Evolutionary conservation across 2,888 invertebrate species (phyloP).

Genomic region (Camponotus fellah): DNA sequence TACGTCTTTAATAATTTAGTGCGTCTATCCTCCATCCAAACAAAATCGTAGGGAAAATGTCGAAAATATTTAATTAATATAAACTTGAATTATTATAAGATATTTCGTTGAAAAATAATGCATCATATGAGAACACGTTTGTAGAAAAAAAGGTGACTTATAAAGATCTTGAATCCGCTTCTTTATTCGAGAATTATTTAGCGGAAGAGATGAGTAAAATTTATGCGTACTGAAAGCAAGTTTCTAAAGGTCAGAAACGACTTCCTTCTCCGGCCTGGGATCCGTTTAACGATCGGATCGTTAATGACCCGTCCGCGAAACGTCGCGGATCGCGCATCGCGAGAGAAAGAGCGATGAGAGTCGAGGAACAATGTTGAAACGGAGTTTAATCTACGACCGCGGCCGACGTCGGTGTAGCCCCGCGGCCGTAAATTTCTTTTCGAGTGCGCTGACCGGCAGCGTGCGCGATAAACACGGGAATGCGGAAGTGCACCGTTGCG

Average conservation of each 20-base stretch:
- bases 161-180: neutral
- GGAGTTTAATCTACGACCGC: conserved; percentile 60
- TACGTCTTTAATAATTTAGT: conserved; percentile 12
- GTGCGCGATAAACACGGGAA: conserved; percentile 72
- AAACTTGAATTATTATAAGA: neutral
- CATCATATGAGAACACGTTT: neutral
- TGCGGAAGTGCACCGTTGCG: conserved; percentile 71
- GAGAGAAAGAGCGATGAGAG: conserved; percentile 25
- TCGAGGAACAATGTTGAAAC: conserved; percentile 62
- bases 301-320: conserved; percentile 67
- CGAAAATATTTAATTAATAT: neutral
- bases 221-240: conserved; percentile 35
- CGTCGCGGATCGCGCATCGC: conserved; percentile 44
- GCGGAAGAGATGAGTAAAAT: conserved; percentile 40
- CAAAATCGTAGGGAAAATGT: neutral
- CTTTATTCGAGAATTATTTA: neutral
- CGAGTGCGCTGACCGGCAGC: conserved; percentile 69
- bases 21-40: neutral
- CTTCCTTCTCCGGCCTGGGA: conserved; percentile 61
- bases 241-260: conserved; percentile 56
- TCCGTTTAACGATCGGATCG: conserved; percentile 56
- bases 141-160: neutral
- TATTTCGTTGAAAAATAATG: neutral
- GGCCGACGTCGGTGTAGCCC: conserved; percentile 44
- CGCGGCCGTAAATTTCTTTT: conserved; percentile 74